Percentiles rank a stretch among this genome's conserved stretches.
Evolutionary conservation across 1,140 invertebrate species (phyloP).

Genomic region (Luehdorfia chinensis): DNA sequence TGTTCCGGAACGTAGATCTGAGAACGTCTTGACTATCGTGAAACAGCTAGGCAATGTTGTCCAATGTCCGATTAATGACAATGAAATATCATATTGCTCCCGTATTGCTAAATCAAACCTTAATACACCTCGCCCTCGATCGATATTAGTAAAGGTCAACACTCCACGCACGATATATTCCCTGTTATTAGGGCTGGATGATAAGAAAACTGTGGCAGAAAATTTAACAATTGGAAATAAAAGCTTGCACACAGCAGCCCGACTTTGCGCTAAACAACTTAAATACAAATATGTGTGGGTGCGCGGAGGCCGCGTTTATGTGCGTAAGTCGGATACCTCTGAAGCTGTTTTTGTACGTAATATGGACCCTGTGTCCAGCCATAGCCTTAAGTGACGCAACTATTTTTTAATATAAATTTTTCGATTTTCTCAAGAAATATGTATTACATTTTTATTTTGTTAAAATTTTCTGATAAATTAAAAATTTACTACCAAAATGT

Average conservation of each 20-base stretch:
- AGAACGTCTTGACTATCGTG: too few relatives aligned
- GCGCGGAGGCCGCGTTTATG: slow-evolving; percentile 6
- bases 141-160: slow-evolving; percentile 27
- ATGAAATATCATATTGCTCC: too few relatives aligned
- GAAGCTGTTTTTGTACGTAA: slow-evolving; percentile 4
- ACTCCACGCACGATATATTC: slow-evolving; percentile 21
- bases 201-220: slow-evolving; percentile 14
- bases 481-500: too few relatives aligned
- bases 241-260: slow-evolving; percentile 21
- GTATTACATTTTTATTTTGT: neutral
- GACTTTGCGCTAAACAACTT: slow-evolving; percentile 20
- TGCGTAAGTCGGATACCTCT: slow-evolving; percentile 9
- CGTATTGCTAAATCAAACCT: too few relatives aligned
- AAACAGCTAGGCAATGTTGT: too few relatives aligned
- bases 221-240: slow-evolving; percentile 23
- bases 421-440: neutral
- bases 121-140: slow-evolving; percentile 32
- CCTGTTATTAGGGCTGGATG: slow-evolving; percentile 20
- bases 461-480: slow-evolving; percentile 17
- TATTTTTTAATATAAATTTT: neutral
- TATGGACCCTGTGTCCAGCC: neutral
- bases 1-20: too few relatives aligned
- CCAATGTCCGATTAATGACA: too few relatives aligned
- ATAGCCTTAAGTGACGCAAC: neutral
- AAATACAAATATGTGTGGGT: slow-evolving; percentile 17